Evolutionary conservation across 2,797 vertebrate species (phyloP).

Genomic region (Bovichtus variegatus): DNA sequence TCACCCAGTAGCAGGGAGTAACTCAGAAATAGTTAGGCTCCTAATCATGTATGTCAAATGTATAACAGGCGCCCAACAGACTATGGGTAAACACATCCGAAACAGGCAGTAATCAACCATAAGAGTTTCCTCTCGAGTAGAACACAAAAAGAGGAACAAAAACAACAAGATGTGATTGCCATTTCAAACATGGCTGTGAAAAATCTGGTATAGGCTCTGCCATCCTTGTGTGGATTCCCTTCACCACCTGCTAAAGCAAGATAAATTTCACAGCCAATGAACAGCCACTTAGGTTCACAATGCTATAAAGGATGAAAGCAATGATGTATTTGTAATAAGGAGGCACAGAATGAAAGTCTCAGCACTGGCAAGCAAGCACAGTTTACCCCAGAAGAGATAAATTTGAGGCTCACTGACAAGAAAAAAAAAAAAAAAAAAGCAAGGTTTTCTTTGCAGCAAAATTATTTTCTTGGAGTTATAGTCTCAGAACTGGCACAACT

Average conservation of each 20-base stretch:
- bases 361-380: constrained; percentile 41
- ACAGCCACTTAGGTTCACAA: constrained; percentile 65
- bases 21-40: constrained; percentile 34
- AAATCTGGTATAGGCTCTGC: constrained; percentile 45
- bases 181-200: constrained; percentile 63
- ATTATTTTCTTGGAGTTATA: constrained; percentile 35
- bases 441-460: constrained; percentile 36
- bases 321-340: constrained; percentile 65
- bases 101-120: constrained; percentile 47
- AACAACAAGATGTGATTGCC: constrained; percentile 57
- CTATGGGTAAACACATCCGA: constrained; percentile 29
- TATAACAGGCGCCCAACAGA: constrained; percentile 11
- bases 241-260: constrained; percentile 72
- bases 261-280: constrained; percentile 72
- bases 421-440: not conserved
- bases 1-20: constrained; percentile 9
- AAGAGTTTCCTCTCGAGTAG: constrained; percentile 42
- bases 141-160: constrained; percentile 58
- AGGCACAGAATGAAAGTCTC: constrained; percentile 48
- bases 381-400: constrained; percentile 60
- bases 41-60: constrained; percentile 59
- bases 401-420: constrained; percentile 42
- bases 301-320: constrained; percentile 67
- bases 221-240: constrained; percentile 56
- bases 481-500: constrained; percentile 25